Percentiles rank a stretch among this genome's conserved stretches.
Evolutionary conservation across 2,113 vertebrate species (phyloP).

Genomic region (Heptranchias perlo): DNA sequence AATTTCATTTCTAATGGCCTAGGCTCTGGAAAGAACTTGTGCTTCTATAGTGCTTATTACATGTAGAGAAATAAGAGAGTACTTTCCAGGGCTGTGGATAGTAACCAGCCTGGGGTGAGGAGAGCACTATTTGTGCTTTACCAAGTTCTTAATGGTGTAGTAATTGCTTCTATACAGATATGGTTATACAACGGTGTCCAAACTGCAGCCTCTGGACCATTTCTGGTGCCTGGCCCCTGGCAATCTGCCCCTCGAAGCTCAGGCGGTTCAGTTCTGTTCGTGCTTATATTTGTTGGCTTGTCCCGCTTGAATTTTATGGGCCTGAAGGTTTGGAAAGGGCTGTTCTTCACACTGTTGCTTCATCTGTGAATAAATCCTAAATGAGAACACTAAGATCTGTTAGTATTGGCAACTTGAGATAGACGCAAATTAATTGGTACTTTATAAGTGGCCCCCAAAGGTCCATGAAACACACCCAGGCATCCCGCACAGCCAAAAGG

Average conservation of each 20-base stretch:
- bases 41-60: background rate
- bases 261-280: background rate
- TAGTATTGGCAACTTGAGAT: background rate
- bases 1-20: background rate
- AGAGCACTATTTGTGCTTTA: background rate
- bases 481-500: background rate
- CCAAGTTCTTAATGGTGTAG: background rate
- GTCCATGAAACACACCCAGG: background rate
- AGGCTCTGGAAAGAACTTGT: background rate
- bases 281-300: background rate
- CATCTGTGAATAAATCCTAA: background rate
- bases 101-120: background rate
- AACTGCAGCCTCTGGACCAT: background rate
- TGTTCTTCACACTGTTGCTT: background rate
- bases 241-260: background rate
- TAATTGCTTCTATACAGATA: background rate
- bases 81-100: background rate
- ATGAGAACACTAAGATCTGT: constrained; percentile 25
- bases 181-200: background rate
- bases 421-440: constrained; percentile 10
- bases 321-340: background rate
- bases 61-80: background rate
- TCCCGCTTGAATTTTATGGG: background rate
- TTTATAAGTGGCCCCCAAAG: constrained; percentile 5
- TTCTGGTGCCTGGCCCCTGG: background rate